These are phyloP conservation scores for Latrodectus geometricus DNA, from an alignment of 1,140 invertebrate genomes.

Conservation along the genomic window DNA sequence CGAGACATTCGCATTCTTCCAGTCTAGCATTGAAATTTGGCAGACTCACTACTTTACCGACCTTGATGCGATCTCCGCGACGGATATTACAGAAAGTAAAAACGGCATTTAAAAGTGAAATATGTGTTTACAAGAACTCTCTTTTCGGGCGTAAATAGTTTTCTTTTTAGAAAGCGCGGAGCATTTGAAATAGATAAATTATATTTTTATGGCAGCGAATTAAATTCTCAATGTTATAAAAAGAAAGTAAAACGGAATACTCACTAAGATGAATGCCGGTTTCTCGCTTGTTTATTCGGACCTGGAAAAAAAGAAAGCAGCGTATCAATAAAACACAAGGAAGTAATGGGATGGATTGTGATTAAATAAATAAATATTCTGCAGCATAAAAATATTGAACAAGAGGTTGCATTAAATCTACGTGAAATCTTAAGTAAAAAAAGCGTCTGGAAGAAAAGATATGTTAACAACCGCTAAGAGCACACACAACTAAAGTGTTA, in stretches of 20 bases:
- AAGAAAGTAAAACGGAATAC: not conserved
- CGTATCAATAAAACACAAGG: not conserved
- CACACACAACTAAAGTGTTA: too few relatives aligned
- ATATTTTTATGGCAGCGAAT: not conserved
- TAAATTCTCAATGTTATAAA: not conserved
- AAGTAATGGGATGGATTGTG: too few relatives aligned
- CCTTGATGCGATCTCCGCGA: conserved; percentile 4
- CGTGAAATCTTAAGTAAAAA: too few relatives aligned
- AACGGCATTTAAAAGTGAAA: not conserved
- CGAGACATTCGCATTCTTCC: conserved; percentile 37
- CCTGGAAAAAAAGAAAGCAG: not conserved
- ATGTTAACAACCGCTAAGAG: too few relatives aligned
- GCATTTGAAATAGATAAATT: not conserved
- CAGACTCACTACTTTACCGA: conserved; percentile 11
- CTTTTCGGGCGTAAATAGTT: not conserved
- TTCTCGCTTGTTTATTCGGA: not conserved
- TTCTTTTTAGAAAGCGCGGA: not conserved
- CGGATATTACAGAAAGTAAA: not conserved
- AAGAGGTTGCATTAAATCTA: too few relatives aligned
- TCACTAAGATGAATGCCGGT: not conserved
- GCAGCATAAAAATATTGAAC: too few relatives aligned
- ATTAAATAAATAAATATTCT: too few relatives aligned
- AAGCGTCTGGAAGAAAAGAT: too few relatives aligned
- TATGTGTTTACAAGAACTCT: not conserved
- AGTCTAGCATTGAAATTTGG: conserved; percentile 47